Evolutionary conservation across 2,888 invertebrate genomes (phyloP), one percentile per base, ranked within the genome.

Genomic region (Orchestes rusci): DNA sequence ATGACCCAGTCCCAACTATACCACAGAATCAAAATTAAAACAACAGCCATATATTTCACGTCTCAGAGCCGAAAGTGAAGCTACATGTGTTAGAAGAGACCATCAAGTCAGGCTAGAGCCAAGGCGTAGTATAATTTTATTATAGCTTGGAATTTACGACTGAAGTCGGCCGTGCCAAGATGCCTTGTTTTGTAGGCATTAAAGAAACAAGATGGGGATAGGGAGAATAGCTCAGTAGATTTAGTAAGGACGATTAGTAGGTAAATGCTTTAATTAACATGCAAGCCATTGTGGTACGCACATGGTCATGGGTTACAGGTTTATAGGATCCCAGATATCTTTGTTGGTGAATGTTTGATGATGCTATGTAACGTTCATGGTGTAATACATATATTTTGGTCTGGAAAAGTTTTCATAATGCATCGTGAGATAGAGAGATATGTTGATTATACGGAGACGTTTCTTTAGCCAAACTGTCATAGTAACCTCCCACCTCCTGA

Each of bases 261-360:
- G 43, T 35, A 48, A 46, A 48, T 43, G 43, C 43, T 48, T 48
- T 48, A 48, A 48, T 48, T 48, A 48, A 40, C 48, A 43, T 48
- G 48, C 48, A 48, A 48, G 37, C 43, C 43, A 36, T 47, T 39
- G 47, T 43, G 43, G 43, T 42, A 43, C 39, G 30, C 43, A 13
- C 39, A 43, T 35, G 29, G 42, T 30, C 30, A 17, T 40, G 18
- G 36, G 19, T 44, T 32, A 39, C 45, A 30, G 29, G 33, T 45
- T 45, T 39, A 45, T 42, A 28, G 36, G 16, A 18, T 27, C 17
- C 27, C 27, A 32, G 40, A 27, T 33, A 41, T 28, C 23, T n/a
- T n/a, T n/a, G n/a, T n/a, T n/a, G n/a, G n/a, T n/a, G n/a, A n/a
- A n/a, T n/a, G n/a, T n/a, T n/a, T n/a, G n/a, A n/a, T n/a, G n/a